Evolutionary conservation across 2,797 vertebrate species (phyloP), one percentile per base, ranked within the genome.

Genomic region (Oreochromis grahami): DNA sequence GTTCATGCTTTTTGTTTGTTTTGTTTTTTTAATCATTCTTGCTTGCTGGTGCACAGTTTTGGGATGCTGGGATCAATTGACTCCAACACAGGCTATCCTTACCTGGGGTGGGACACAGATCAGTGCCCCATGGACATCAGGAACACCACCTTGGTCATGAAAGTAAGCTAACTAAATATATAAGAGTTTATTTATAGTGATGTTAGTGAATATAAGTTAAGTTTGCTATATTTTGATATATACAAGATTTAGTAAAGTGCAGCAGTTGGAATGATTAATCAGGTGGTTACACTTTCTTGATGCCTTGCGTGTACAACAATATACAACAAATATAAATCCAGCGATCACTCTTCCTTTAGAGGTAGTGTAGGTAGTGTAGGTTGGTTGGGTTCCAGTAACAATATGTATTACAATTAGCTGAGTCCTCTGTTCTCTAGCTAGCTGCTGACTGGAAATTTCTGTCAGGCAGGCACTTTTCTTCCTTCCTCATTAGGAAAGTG

Each of bases 41-140:
- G 32, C 74, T 63, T 45, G 29, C 32, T 82, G 79, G 14, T 72
- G 81, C 15, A 45, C 87, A 95, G 96, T 29, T 93, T 96, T 56
- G 94, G 91, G 32, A 96, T 96, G 95, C 83, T 96, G 87, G 96
- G 96, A 4, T 96, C 95, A 3, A 95, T 96, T 5, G 96, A 96
- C 76, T 91, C 96, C 9, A 96, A 96, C 89, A 96, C 94, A 0
- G 95, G 94, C 17, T 95, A 94, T 77, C 92, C 96, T 80, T 94
- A 96, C 88, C 88, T 95, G 72, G 95, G 94, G 1, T 96, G 94
- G 95, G 95, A 96, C 90, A 96, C 95, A 1, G 91, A 96, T 80
- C 95, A 96, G 91, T 95, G 95, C 87, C 96, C 94, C 76, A 96
- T 96, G 95, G 96, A 96, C 90, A 93, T 94, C 84, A 92, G 80